Percentiles rank a stretch among this genome's conserved stretches.
These are phyloP conservation scores for Sapayoa aenigma DNA, from an alignment of 2,113 vertebrate species.

Conservation along the genomic window DNA sequence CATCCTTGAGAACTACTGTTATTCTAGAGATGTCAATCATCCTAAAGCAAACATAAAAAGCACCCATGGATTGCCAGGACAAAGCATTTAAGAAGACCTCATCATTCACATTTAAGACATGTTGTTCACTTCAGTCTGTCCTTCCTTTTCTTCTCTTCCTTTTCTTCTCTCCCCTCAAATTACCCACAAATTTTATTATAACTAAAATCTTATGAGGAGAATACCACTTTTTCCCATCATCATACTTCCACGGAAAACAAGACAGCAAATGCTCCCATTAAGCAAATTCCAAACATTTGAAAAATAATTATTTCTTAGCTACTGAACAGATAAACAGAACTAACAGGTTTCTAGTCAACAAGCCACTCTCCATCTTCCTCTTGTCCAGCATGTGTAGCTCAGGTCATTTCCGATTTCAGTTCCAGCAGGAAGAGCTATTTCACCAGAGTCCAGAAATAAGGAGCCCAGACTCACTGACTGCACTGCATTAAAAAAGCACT, in stretches of 20 bases:
- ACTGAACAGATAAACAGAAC: constrained; percentile 22
- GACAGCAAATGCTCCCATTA: neutral
- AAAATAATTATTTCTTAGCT: neutral
- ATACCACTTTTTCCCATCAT: neutral
- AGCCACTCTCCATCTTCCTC: constrained; percentile 31
- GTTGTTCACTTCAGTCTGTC: neutral
- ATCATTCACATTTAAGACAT: neutral
- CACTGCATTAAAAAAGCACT: neutral
- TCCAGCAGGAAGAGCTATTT: constrained; percentile 50
- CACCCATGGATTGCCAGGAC: neutral
- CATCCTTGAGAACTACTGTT: neutral
- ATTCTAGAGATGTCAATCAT: neutral
- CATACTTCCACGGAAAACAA: neutral
- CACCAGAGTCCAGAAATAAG: constrained; percentile 21
- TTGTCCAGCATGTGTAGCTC: neutral
- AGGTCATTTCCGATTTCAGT: neutral
- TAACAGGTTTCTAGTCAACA: neutral
- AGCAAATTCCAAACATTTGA: neutral
- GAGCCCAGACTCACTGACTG: constrained; percentile 13
- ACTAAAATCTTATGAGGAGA: neutral
- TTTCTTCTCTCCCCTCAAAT: neutral
- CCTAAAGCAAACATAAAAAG: neutral
- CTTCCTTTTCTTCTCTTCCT: neutral
- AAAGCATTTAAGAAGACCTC: neutral
- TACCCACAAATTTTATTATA: neutral